Evolutionary conservation across 2,797 vertebrate genomes (phyloP), one percentile per base, ranked within the genome.

Genomic region (Scolopax bukidnonensis): DNA sequence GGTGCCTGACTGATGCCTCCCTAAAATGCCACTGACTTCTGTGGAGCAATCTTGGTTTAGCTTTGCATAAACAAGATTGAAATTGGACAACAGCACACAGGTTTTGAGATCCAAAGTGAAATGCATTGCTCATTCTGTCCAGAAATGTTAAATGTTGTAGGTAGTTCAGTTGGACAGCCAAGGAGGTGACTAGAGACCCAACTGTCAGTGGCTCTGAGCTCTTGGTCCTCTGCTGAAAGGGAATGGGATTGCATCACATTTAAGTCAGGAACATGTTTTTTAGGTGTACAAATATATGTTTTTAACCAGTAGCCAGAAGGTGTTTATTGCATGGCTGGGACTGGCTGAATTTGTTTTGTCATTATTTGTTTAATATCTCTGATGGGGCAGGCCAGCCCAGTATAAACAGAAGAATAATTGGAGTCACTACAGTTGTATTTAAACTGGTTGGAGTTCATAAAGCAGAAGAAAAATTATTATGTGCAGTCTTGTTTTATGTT

Each of bases 321-420:
- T 69, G 28, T 80, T 88, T 88, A 68, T 90, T 73, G 25, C 33
- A 50, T 90, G 67, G 57, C 84, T 78, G 50, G 48, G 36, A 33
- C 24, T 41, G 30, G 5, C 59, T 91, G 93, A 9, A 48, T 93
- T 93, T 84, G 27, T 89, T 84, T 84, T 75, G 63, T 81, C 74
- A 47, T 78, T 93, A 73, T 32, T 91, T 89, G 61, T 91, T 94
- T 81, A 54, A 83, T 89, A 69, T 75, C 45, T 87, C 1, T 48
- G 36, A 71, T 43, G 53, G 28, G 85, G 56, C 28, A 30, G 79
- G 50, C 71, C 20, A 71, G 19, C 15, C 33, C 36, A 53, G 38
- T 76, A 57, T 93, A 91, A 95, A 86, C 57, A 87, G 70, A 63
- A 77, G 74, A 88, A 77, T 57, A 86, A 81, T 41, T 25, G 16